Conservation (phyloP, 2,113 vertebrate genomes). For the Phasianus colchicus region DNA sequence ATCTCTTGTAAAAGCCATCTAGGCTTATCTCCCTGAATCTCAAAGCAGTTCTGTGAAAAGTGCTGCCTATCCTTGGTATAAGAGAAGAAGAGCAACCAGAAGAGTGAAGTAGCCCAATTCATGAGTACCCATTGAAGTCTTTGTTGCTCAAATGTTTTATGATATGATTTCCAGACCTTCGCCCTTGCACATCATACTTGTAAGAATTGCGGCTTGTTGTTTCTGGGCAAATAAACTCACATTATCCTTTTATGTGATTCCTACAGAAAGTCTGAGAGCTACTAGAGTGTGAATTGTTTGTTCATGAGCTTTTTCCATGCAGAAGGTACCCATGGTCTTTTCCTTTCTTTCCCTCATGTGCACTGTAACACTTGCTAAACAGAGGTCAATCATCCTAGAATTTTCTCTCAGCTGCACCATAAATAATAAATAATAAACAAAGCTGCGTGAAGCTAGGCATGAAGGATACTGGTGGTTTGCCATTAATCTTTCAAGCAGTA, state of each 20-base stretch:
- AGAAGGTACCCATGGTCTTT: neutral
- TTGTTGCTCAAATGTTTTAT: neutral
- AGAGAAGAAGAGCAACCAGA: neutral
- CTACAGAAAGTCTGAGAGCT: neutral
- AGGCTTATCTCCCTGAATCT: neutral
- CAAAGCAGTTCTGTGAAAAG: neutral
- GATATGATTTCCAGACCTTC: neutral
- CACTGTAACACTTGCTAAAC: neutral
- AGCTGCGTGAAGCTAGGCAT: constrained; percentile 42
- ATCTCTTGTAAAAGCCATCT: neutral
- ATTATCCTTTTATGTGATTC: neutral
- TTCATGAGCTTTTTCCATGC: neutral
- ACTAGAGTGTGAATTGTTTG: neutral
- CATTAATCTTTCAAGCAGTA: constrained; percentile 40
- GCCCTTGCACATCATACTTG: neutral
- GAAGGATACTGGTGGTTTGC: constrained; percentile 41
- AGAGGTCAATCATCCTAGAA: neutral
- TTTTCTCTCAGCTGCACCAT: constrained; percentile 19
- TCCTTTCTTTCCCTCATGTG: neutral
- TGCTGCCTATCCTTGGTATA: neutral
- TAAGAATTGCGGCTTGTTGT: neutral
- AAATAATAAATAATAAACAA: constrained; percentile 59
- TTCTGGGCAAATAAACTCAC: constrained; percentile 12
- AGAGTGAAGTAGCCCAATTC: neutral
- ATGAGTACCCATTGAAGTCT: neutral